Evolutionary conservation across 2,888 invertebrate species (phyloP), one percentile per base, ranked within the genome.

Genomic region (Pocota personata): DNA sequence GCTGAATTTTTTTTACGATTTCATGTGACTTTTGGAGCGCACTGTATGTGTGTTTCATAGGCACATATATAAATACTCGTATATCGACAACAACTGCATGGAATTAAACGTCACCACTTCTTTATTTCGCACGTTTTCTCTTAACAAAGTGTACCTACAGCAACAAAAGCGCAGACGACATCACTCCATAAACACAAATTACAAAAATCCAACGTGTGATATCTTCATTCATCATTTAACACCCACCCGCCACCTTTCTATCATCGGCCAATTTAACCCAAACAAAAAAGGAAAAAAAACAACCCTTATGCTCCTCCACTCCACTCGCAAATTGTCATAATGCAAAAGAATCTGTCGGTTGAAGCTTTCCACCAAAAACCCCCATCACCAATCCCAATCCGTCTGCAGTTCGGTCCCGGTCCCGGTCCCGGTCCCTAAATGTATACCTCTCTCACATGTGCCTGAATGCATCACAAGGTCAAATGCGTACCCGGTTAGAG

Each of bases 381-480:
- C 24, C 24, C 4, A 2, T 4, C 40, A n/a, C 66, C 66, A 27
- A 21, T 24, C 21, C 60, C 58, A 60, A 60, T 12, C 16, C 35
- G 73, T 73, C 75, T 66, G 66, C 75, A 67, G 6, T 67, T 67
- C 40, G 24, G 24, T 24, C 27, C 27, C 43, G 32, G 19, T 55
- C 64, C 71, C 21, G 7, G 48, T 62, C 69, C 14, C 40, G 35
- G 37, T 66, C 52, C 58, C 69, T n/a, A n/a, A 55, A 46, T 58
- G 60, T 82, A 48, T 82, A 37, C 57, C 57, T 57, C 57, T 12
- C 77, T 77, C 71, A 64, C 64, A 64, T 77, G 82, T 82, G 82
- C 62, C 64, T 55, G 50, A 67, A 66, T 83, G 83, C 83, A 83
- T 83, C 67, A 67, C 83, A 83, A 83, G 83, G 83, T 83, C 83